These are phyloP conservation scores for Anarsia innoxiella DNA, from an alignment of 2,888 invertebrate species.

Conservation along the genomic window DNA sequence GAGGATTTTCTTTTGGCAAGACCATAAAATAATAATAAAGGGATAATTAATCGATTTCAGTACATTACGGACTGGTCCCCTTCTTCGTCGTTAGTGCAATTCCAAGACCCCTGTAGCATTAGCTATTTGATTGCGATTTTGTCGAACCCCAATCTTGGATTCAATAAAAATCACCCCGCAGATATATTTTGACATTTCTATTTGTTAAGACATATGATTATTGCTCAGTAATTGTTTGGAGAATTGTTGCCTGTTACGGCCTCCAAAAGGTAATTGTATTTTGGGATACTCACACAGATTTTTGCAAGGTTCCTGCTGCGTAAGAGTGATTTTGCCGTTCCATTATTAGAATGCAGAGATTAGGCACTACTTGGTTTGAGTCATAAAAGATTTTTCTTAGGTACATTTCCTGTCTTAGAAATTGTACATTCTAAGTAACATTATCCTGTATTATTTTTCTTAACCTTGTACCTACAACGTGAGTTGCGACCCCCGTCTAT, in stretches of 20 bases:
- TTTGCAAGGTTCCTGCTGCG: no score
- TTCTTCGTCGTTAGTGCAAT: constrained; percentile 43
- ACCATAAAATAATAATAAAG: constrained; percentile 72
- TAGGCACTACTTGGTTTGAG: no score
- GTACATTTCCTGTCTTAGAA: not conserved
- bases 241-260: no score
- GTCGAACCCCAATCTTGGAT: constrained; percentile 39
- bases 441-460: no score
- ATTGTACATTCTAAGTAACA: no score
- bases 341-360: no score
- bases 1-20: constrained; percentile 21
- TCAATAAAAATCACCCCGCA: constrained; percentile 56
- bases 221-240: constrained; percentile 55
- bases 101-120: constrained; percentile 42
- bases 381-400: no score
- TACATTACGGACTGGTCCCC: constrained; percentile 58
- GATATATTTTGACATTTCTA: constrained; percentile 64
- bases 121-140: constrained; percentile 56
- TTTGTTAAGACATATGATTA: constrained; percentile 65
- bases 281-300: no score
- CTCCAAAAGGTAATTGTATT: no score
- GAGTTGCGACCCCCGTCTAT: no score
- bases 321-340: no score
- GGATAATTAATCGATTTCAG: constrained; percentile 71
- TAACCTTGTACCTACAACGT: no score